Base-by-base conservation (phyloP, 2,113 vertebrate species). In the Dascyllus trimaculatus region DNA sequence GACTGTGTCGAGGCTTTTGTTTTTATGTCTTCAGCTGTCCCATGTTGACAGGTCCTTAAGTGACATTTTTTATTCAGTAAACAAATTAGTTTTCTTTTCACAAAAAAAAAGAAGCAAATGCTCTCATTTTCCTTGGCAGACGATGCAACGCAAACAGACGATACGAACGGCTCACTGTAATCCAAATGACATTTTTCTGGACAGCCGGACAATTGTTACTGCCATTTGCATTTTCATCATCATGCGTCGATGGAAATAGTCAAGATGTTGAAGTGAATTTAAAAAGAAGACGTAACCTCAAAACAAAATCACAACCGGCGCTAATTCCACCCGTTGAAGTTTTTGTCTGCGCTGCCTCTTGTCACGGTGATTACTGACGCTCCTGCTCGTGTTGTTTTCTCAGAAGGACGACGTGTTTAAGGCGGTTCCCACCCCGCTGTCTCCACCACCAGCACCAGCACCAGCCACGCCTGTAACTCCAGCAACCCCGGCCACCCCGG, bases 391-490 rank as follows among this genome's bases (percentile, higher is more conserved):
- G 19, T 76, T 45, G 51, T 17, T 76, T 45, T 86, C 54, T 61
- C 75, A 87, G 67, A 76, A 89, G 80, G 73, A 85, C 0, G 83
- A 87, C 8, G 80, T 64, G 9, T 89, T 86, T 8, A 89, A 90
- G 81, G 85, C 74, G 0, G 67, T 71, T 3, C 75, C 88, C 56
- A 83, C 86, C 15, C 81, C 86, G 0, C 19, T 89, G 48, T 92
- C 90, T 60, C 85, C 91, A 9, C 78, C 92, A 4, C 80, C 85
- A 0, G 25, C 92, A 4, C 80, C 85, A 0, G 25, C 85, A 0
- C 76, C 88, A 0, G 40, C 40, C 54, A 87, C 91, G 17, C 87
- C 86, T 0, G 45, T 53, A 0, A 89, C 92, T 15, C 83, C 88
- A 0, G 65, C 61, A 1, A 85, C 92, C 1, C 84, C 91, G 0